A percentile compares a stretch with the other conserved stretches of the same genome.
These are phyloP conservation scores for Papilio aristodemus DNA, from an alignment of 1,140 invertebrate genomes.

Conservation along the genomic window DNA sequence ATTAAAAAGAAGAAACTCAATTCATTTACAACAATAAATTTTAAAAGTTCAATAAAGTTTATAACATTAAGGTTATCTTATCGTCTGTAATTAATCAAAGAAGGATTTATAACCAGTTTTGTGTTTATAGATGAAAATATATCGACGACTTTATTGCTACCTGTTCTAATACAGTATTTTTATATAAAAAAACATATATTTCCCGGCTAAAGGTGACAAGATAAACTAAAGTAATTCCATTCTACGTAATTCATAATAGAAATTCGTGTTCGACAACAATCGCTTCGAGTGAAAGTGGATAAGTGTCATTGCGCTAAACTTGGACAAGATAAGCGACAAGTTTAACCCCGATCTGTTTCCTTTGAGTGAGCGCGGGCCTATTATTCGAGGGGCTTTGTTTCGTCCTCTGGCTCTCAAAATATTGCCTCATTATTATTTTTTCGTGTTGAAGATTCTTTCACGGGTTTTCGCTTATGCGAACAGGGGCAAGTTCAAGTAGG, in stretches of 20 bases:
- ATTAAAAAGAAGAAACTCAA: too few species aligned
- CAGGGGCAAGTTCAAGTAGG: conserved; percentile 35
- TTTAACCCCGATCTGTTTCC: conserved; percentile 46
- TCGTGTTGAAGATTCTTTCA: conserved; percentile 43
- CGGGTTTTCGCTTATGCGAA: conserved; percentile 42
- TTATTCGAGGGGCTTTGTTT: conserved; percentile 59
- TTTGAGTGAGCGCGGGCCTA: conserved; percentile 46
- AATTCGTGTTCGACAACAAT: conserved; percentile 35
- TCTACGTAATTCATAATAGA: conserved; percentile 26
- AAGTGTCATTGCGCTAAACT: conserved; percentile 55
- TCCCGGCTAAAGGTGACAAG: not conserved
- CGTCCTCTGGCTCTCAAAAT: conserved; percentile 50
- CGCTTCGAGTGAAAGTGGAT: conserved; percentile 49
- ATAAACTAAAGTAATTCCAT: conserved; percentile 1
- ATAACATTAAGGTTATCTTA: too few species aligned
- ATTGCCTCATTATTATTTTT: conserved; percentile 58
- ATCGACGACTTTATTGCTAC: too few species aligned
- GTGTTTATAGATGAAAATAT: too few species aligned
- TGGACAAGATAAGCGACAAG: conserved; percentile 50
- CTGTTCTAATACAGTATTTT: too few species aligned
- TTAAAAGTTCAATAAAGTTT: too few species aligned
- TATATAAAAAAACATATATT: not conserved
- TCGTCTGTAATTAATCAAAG: too few species aligned
- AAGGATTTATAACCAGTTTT: too few species aligned
- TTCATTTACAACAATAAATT: too few species aligned